phyloP scores from a whole-genome alignment of 2,113 vertebrate genomes.

The Plecturocebus donacophilus region DNA sequence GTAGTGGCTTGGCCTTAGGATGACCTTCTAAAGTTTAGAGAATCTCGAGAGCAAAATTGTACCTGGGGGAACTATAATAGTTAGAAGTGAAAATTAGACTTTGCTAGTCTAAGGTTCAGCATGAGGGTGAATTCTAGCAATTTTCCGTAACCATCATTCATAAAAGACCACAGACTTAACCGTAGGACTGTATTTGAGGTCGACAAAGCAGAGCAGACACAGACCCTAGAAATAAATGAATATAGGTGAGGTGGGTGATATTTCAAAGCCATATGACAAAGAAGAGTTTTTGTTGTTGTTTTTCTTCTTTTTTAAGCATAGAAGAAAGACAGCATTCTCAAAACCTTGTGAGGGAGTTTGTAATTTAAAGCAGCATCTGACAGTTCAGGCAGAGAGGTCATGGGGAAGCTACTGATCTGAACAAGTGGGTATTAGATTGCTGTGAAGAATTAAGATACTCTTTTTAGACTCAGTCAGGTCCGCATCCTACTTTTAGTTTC shows the following conservation, averaged over 20 bases:
- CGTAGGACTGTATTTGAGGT: background rate
- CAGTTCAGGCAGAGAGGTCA: background rate
- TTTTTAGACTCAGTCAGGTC: background rate
- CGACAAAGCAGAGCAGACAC: background rate
- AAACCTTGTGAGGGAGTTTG: background rate
- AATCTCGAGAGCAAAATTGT: background rate
- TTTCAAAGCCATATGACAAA: background rate
- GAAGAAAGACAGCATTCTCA: background rate
- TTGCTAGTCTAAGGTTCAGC: background rate
- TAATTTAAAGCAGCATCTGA: background rate
- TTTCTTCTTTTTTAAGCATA: background rate
- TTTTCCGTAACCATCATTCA: background rate
- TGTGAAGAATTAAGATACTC: background rate
- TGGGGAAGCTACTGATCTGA: background rate
- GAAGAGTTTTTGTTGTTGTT: background rate
- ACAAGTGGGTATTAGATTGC: background rate
- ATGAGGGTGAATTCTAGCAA: background rate
- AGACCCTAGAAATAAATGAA: background rate
- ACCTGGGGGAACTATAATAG: background rate
- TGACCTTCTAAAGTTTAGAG: background rate
- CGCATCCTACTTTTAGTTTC: background rate
- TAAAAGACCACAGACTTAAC: background rate
- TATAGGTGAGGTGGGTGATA: background rate
- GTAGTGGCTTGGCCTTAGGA: background rate
- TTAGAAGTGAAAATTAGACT: constrained; percentile 35